Evolutionary conservation across 2,888 invertebrate genomes (phyloP).

Genomic region (Seira musarum): DNA sequence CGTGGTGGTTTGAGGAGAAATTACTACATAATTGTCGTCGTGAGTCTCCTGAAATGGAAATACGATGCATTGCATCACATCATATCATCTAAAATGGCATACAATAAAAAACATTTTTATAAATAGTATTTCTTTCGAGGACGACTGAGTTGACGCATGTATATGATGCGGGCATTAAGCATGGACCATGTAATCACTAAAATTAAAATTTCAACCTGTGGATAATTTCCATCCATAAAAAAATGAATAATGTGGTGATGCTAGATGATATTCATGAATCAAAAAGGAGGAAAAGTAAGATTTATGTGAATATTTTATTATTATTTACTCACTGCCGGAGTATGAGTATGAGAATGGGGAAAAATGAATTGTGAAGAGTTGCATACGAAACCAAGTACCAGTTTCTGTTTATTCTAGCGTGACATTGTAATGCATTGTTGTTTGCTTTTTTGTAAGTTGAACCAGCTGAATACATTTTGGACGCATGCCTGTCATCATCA

Average conservation of each 20-base stretch:
- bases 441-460: not conserved
- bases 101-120: not conserved
- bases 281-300: not conserved
- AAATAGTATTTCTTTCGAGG: too few relatives aligned
- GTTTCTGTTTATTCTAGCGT: not conserved
- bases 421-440: not conserved
- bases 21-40: conserved; percentile 57
- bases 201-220: not conserved
- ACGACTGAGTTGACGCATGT: too few relatives aligned
- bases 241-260: not conserved
- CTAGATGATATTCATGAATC: not conserved
- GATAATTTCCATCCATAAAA: not conserved
- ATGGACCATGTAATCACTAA: not conserved
- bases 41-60: conserved; percentile 54
- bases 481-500: not conserved
- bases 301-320: not conserved
- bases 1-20: too few relatives aligned
- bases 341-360: not conserved
- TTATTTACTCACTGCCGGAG: not conserved
- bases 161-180: not conserved
- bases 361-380: not conserved
- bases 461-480: not conserved
- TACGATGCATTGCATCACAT: not conserved
- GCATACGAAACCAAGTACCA: too few relatives aligned
- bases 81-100: not conserved